Base-by-base conservation (phyloP, 2,797 vertebrate species). In the Microtus californicus region DNA sequence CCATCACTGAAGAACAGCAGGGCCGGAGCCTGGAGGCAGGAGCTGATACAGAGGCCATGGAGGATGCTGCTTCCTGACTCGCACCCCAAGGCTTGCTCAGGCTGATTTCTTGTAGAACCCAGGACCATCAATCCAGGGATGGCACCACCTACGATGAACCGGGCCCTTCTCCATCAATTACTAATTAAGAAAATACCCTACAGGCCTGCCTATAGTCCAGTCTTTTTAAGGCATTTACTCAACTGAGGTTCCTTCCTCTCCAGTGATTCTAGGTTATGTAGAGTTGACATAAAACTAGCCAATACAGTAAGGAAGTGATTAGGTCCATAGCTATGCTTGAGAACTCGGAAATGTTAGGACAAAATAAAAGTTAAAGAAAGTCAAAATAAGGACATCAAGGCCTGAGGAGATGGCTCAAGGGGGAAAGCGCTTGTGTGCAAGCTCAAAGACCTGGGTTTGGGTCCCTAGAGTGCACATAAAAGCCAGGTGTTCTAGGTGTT, bases 381-480 rank as follows among this genome's bases (percentile, higher is more conserved):
- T 69, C 43, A 25, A 69, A 69, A 69, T n/a, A 5, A 3, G 21
- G 17, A 48, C 43, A 48, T 25, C 5, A 2, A 48, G 43, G 63
- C 7, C 63, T n/a, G 21, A 31, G 10, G 63, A 69, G 40, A 17
- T 63, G 40, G 37, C 27, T 65, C 81, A 65, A 17, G 14, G 21
- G 12, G 34, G 5, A 23, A 48, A 51, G 6, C 12, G 19, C 2
- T 34, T 67, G 61, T 2, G 1, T 9, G 43, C 0, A 5, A 25
- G 63, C 45, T n/a, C 31, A 43, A 48, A 1, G 31, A 25, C 31
- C 43, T 48, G 31, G 21, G 82, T 51, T 45, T 31, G 23, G 37
- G 9, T 82, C 63, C 63, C 37, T 48, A 45, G 43, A n/a, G 61
- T n/a, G 43, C 12, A 69, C 63, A 37, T 69, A 48, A 86, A n/a